These are phyloP conservation scores for Ceyx melanurus DNA, from an alignment of 2,113 vertebrate genomes.

Conservation along the genomic window DNA sequence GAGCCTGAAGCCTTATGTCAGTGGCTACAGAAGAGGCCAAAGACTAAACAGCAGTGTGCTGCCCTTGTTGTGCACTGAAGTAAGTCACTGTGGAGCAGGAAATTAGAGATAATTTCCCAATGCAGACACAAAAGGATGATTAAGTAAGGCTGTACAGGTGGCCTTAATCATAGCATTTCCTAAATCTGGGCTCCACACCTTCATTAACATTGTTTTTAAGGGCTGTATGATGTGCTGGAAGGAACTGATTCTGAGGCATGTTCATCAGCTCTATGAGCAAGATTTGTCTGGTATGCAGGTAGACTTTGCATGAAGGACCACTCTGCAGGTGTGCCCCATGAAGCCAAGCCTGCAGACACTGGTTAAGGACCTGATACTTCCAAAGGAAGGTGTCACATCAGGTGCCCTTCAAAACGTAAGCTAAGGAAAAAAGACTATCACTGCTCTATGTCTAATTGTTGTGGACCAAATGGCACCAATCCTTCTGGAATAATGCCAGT, in stretches of 20 bases:
- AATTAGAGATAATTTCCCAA: constrained; percentile 34
- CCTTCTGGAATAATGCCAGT: background rate
- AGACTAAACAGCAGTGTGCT: background rate
- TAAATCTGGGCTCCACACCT: background rate
- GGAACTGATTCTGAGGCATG: background rate
- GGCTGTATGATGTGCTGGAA: background rate
- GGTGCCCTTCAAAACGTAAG: background rate
- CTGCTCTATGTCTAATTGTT: background rate
- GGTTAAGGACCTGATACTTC: background rate
- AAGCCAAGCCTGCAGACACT: background rate
- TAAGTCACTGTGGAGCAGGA: background rate
- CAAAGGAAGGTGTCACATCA: background rate
- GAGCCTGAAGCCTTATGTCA: background rate
- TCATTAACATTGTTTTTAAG: background rate
- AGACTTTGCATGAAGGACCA: background rate
- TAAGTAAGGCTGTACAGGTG: background rate
- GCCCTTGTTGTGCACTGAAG: background rate
- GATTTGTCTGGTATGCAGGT: background rate
- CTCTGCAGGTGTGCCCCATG: background rate
- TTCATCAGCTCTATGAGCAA: fast-evolving
- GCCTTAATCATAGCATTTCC: constrained; percentile 26
- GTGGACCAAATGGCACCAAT: background rate
- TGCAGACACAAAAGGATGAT: background rate
- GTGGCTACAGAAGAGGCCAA: background rate
- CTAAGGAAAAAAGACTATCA: background rate